A percentile compares a stretch with the other conserved stretches of the same genome.
Conservation (phyloP, 2,888 invertebrate species). For the Peribatodes rhomboidaria region DNA sequence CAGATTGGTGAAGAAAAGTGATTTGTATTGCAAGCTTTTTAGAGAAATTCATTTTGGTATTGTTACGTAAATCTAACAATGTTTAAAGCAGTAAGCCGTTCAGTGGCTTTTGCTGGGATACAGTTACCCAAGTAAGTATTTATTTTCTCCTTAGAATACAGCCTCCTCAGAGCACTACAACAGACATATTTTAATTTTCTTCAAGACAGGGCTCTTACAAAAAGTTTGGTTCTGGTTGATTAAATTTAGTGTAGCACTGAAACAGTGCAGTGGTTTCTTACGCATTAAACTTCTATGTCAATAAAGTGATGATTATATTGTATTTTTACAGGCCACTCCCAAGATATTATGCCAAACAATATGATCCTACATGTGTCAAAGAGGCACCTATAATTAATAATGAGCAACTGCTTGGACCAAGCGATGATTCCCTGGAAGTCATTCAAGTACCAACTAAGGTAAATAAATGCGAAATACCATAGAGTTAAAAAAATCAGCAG, state of each 20-base stretch:
- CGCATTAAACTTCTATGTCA: neutral
- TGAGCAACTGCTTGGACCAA: slow-evolving; percentile 76
- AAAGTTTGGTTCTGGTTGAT: neutral
- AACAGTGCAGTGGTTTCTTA: neutral
- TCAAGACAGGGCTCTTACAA: neutral
- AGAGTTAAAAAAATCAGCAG: too few species aligned
- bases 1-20: neutral
- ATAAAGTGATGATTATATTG: neutral
- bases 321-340: slow-evolving; percentile 65
- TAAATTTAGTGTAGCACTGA: neutral
- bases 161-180: neutral
- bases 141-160: neutral
- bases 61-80: slow-evolving; percentile 63
- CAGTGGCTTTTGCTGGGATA: slow-evolving; percentile 61
- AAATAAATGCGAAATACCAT: too few species aligned
- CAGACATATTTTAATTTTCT: neutral
- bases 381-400: slow-evolving; percentile 84
- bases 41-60: slow-evolving; percentile 26
- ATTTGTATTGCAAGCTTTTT: slow-evolving; percentile 41
- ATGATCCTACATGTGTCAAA: slow-evolving; percentile 64
- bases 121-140: slow-evolving; percentile 64
- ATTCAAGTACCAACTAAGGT: slow-evolving; percentile 87
- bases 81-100: slow-evolving; percentile 67
- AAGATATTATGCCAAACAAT: slow-evolving; percentile 64
- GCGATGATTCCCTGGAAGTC: slow-evolving; percentile 77